A percentile compares a stretch with the other conserved stretches of the same genome.
phyloP scores from a whole-genome alignment of 2,113 vertebrate genomes.

The Nothobranchius kuhntae region DNA sequence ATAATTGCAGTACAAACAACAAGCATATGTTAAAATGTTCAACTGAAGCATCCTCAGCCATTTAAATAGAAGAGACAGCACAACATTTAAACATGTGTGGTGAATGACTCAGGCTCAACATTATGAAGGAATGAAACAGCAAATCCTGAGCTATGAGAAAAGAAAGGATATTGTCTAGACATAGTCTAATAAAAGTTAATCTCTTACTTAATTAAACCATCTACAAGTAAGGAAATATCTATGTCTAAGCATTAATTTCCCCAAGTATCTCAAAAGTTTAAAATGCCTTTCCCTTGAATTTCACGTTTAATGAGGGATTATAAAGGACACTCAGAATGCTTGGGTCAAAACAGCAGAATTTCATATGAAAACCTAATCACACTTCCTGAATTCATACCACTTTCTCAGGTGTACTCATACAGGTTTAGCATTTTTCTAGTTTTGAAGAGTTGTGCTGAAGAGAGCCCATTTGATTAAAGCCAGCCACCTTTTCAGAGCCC shows the following conservation, averaged over 20 bases:
- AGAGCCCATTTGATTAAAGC: slow-evolving; percentile 57
- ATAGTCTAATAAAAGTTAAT: slow-evolving; percentile 1
- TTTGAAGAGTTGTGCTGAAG: slow-evolving; percentile 10
- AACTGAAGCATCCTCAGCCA: too few species aligned
- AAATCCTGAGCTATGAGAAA: background rate
- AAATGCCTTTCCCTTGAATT: background rate
- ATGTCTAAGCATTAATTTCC: slow-evolving; percentile 4
- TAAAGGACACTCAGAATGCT: background rate
- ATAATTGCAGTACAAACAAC: too few species aligned
- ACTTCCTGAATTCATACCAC: background rate
- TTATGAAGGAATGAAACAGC: background rate
- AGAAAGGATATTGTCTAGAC: background rate
- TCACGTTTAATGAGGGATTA: background rate
- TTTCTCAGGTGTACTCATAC: slow-evolving; percentile 2
- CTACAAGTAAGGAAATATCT: background rate
- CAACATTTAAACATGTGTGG: background rate
- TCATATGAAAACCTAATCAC: background rate
- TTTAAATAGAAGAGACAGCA: background rate
- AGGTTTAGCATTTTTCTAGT: slow-evolving; percentile 18
- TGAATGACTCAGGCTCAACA: background rate
- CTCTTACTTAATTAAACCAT: slow-evolving; percentile 15
- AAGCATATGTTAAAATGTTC: too few species aligned
- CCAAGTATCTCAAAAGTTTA: background rate
- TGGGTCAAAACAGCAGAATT: slow-evolving; percentile 1
- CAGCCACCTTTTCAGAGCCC: slow-evolving; percentile 30